phyloP scores from a whole-genome alignment of 2,797 vertebrate species.

The Bradypodion ventrale region DNA sequence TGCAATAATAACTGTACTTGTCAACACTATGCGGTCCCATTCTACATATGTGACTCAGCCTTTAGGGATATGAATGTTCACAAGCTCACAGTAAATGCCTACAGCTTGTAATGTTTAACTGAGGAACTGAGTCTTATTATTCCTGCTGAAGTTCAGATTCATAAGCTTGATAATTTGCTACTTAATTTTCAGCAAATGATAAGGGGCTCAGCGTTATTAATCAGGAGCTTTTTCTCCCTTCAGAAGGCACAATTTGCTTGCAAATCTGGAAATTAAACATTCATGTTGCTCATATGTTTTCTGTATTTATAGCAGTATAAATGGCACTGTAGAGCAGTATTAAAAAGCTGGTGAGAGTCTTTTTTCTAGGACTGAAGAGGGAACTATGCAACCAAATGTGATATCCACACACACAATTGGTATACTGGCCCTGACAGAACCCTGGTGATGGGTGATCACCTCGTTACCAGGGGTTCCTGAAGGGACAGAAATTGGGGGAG shows the following conservation, averaged over 20 bases:
- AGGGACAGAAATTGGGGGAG: no score
- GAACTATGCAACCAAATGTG: slow-evolving; percentile 14
- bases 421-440: no score
- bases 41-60: slow-evolving; percentile 22
- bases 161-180: not conserved
- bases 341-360: slow-evolving; percentile 3
- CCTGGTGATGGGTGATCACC: no score
- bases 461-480: no score
- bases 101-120: not conserved
- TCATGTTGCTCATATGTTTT: not conserved
- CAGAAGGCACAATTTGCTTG: slow-evolving; percentile 1
- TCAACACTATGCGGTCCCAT: slow-evolving; percentile 20
- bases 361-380: slow-evolving; percentile 13
- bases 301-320: slow-evolving; percentile 26
- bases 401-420: no score
- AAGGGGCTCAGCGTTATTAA: slow-evolving; percentile 10
- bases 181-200: slow-evolving; percentile 36
- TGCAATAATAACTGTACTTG: slow-evolving; percentile 30
- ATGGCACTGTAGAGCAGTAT: slow-evolving; percentile 12
- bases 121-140: slow-evolving; percentile 22
- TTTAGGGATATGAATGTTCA: slow-evolving; percentile 26
- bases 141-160: slow-evolving; percentile 16
- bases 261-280: slow-evolving; percentile 24
- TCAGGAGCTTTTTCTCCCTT: not conserved
- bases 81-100: slow-evolving; percentile 24